These are phyloP conservation scores for Melanotaenia maccullochi DNA, from an alignment of 2,797 vertebrate genomes.

Conservation along the genomic window DNA sequence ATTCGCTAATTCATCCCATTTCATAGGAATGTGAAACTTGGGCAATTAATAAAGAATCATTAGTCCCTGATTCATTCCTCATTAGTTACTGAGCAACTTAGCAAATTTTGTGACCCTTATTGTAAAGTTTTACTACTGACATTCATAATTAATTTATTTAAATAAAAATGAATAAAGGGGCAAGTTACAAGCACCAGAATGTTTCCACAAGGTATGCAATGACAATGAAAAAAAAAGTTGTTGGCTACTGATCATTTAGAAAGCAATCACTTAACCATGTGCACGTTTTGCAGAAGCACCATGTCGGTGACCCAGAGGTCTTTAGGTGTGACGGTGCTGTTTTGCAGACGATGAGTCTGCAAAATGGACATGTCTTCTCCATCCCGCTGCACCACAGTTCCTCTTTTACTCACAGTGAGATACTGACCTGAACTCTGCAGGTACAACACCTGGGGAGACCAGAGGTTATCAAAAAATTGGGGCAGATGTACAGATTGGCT, in stretches of 20 bases:
- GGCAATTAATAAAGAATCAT: too few species aligned
- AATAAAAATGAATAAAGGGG: neutral
- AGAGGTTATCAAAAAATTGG: constrained; percentile 25
- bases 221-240: neutral
- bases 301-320: constrained; percentile 89
- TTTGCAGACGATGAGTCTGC: constrained; percentile 79
- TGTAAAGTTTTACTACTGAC: too few species aligned
- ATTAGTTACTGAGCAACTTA: too few species aligned
- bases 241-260: neutral
- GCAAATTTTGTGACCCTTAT: too few species aligned
- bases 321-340: constrained; percentile 81
- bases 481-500: neutral
- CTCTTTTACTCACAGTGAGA: constrained; percentile 86
- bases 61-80: too few species aligned
- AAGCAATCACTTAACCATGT: constrained; percentile 83
- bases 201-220: neutral
- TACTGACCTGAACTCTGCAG: constrained; percentile 82
- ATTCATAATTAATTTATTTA: constrained; percentile 16
- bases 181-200: neutral
- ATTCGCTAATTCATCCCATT: too few species aligned
- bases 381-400: constrained; percentile 82
- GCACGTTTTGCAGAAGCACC: constrained; percentile 83
- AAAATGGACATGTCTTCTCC: constrained; percentile 81
- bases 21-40: too few species aligned
- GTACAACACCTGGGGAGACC: constrained; percentile 73